These are phyloP conservation scores for Petrosia ficiformis DNA, from an alignment of 37 sponge, comb jelly and placozoan species.

Conservation along the genomic window DNA sequence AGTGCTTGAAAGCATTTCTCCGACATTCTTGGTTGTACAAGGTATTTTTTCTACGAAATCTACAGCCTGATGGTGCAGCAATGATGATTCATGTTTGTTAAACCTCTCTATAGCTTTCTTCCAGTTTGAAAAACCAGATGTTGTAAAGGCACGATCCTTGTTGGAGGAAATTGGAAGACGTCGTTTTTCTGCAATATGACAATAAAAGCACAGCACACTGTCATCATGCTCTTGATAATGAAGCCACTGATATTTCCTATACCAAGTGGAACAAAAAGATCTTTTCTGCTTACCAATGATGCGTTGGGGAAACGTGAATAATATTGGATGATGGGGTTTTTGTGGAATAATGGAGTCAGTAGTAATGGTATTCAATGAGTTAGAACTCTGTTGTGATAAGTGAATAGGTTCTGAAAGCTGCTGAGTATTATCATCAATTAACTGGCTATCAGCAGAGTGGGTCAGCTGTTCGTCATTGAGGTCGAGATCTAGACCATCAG, in stretches of 20 bases:
- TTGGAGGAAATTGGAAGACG: background rate
- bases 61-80: slow-evolving; percentile 29
- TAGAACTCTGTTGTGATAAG: too few species aligned
- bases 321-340: slow-evolving; percentile 18
- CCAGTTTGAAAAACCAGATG: slow-evolving; percentile 36
- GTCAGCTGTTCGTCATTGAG: too few species aligned
- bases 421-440: too few species aligned
- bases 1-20: slow-evolving; percentile 4
- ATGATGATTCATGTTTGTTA: slow-evolving; percentile 25
- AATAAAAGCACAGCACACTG: slow-evolving; percentile 39
- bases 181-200: slow-evolving; percentile 27
- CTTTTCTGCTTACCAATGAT: slow-evolving; percentile 35
- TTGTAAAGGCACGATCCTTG: slow-evolving; percentile 19
- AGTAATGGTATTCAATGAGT: background rate
- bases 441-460: too few species aligned
- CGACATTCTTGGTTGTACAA: slow-evolving; percentile 28
- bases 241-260: slow-evolving; percentile 33
- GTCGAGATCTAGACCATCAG: too few species aligned
- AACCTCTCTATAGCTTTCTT: slow-evolving; percentile 37
- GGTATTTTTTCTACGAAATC: slow-evolving; percentile 22
- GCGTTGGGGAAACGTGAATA: slow-evolving; percentile 15
- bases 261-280: slow-evolving; percentile 43
- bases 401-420: too few species aligned
- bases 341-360: slow-evolving; percentile 31
- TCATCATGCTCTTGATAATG: slow-evolving; percentile 43